Evolutionary conservation across 1,140 invertebrate genomes (phyloP).

Genomic region (Venustaconcha ellipsiformis): DNA sequence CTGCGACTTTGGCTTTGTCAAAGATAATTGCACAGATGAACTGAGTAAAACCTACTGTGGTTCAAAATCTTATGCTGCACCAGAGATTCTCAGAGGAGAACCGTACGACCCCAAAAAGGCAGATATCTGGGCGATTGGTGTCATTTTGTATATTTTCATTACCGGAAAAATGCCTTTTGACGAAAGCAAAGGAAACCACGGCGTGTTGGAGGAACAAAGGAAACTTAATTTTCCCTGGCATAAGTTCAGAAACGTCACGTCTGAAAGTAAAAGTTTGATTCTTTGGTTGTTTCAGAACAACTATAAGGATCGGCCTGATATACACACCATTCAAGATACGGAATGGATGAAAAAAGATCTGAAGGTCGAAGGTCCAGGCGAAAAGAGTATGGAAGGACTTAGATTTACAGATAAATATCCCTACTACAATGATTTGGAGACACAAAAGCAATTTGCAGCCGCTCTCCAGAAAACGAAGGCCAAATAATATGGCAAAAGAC

Average conservation of each 20-base stretch:
- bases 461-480: too few species aligned
- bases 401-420: too few species aligned
- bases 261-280: slow-evolving; percentile 49
- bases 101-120: slow-evolving; percentile 67
- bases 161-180: slow-evolving; percentile 69
- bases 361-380: not conserved
- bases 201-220: slow-evolving; percentile 64
- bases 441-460: too few species aligned
- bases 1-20: slow-evolving; percentile 88
- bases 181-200: slow-evolving; percentile 64
- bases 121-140: slow-evolving; percentile 69
- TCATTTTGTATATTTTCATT: slow-evolving; percentile 68
- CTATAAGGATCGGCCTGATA: slow-evolving; percentile 50
- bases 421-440: too few species aligned
- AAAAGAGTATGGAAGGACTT: too few species aligned
- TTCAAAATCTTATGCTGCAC: slow-evolving; percentile 78
- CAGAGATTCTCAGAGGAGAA: slow-evolving; percentile 76
- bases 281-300: slow-evolving; percentile 53
- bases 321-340: slow-evolving; percentile 40
- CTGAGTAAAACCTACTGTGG: slow-evolving; percentile 78
- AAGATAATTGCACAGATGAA: slow-evolving; percentile 49
- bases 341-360: slow-evolving; percentile 51
- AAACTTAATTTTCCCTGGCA: slow-evolving; percentile 64
- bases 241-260: slow-evolving; percentile 55
- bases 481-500: too few species aligned